Base-by-base conservation (phyloP, 2,888 invertebrate genomes). In the Heliconius erato region DNA sequence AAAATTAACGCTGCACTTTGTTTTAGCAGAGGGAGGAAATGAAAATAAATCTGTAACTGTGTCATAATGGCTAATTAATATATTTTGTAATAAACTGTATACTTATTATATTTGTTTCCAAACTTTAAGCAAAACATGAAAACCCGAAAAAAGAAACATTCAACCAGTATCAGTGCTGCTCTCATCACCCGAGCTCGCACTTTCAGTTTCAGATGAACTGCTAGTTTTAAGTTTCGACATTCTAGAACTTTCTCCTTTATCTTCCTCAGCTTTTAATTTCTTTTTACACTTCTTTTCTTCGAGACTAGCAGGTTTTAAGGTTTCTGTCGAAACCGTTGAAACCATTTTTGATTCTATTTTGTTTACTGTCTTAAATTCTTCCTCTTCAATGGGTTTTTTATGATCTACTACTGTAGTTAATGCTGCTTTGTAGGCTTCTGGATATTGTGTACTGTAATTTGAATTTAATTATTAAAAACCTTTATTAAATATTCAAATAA, bases 181-280 rank as follows among this genome's bases (percentile, higher is more conserved):
- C 85, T 97, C 97, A 72, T 97, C 97, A 0, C 97, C 97, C 72
- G 97, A 97, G 89, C 97, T 97, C 0, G 96, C 97, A 88, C 97
- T 97, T 83, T 96, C 96, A 0, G 96, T 96, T 68, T 97, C 97
- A 0, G 97, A 97, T 0, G 97, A 97, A 87, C 97, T 97, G 74
- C 92, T 93, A 81, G 88, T 90, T 83, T 92, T 93, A 3, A 90
- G 65, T 65, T 86, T 86, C 0, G 54, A 63, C 32, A 28, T 74
- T 72, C 74, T 72, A 28, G 82, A 65, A 19, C 54, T 49, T 54
- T 82, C 82, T 26, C 63, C 63, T 78, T 80, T 84, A 82, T 85
- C 88, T 16, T 85, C 84, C n/a, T 89, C 87, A 65, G 86, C 86
- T 79, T 89, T 90, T 0, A 87, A 79, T 85, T 91, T 92, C 85